A percentile compares a stretch with the other conserved stretches of the same genome.
Conservation (phyloP, 92 coral and sea anemone genomes). For the Siderastrea radians region DNA sequence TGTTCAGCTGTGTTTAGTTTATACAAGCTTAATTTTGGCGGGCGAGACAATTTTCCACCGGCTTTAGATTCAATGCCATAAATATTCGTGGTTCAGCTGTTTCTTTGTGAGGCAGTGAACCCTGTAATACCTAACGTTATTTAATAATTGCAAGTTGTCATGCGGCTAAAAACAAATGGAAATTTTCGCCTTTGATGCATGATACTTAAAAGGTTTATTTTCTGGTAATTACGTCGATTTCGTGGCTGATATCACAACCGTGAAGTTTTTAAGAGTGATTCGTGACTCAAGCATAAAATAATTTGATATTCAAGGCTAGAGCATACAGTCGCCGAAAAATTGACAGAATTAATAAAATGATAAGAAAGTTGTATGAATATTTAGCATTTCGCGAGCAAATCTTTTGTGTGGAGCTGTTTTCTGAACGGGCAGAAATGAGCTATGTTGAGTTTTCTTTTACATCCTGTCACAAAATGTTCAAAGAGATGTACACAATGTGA, state of each 20-base stretch:
- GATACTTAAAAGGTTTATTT: background rate
- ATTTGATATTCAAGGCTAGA: too few species aligned
- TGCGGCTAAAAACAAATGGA: background rate
- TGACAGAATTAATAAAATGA: too few species aligned
- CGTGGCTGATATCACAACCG: background rate
- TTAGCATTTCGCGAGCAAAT: too few species aligned
- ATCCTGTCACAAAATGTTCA: too few species aligned
- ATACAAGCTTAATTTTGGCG: background rate
- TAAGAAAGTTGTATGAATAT: too few species aligned
- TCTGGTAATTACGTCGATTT: background rate
- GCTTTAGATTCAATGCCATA: background rate
- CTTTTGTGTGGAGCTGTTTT: too few species aligned
- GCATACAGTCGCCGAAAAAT: too few species aligned
- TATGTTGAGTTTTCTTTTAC: too few species aligned
- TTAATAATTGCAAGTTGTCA: background rate
- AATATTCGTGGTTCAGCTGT: slow-evolving; percentile 21
- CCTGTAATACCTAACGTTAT: slow-evolving; percentile 5
- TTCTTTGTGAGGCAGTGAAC: slow-evolving; percentile 27
- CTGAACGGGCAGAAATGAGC: too few species aligned
- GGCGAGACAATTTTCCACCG: slow-evolving; percentile 3
- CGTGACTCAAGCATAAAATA: background rate
- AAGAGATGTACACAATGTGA: too few species aligned
- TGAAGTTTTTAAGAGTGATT: too few species aligned
- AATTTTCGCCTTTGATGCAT: background rate
- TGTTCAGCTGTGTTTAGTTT: background rate